Evolutionary conservation across 2,888 invertebrate genomes (phyloP).

Genomic region (Leucoma salicis): DNA sequence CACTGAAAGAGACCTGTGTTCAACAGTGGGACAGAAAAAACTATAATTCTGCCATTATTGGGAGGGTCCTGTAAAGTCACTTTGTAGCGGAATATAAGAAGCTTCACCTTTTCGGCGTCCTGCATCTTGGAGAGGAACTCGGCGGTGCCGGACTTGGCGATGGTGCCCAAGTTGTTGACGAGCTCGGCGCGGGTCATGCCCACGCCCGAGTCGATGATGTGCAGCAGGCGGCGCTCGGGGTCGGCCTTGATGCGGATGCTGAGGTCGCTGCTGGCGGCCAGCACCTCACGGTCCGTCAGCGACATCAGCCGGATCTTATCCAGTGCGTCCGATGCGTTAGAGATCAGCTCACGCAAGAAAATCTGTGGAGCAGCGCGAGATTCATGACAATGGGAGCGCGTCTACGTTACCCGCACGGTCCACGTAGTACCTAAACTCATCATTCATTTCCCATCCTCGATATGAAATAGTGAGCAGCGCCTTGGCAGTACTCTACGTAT

Average conservation of each 20-base stretch:
- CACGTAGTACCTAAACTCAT: too few relatives aligned
- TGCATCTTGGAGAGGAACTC: slow-evolving; percentile 97
- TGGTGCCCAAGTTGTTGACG: slow-evolving; percentile 97
- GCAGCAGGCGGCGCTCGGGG: slow-evolving; percentile 94
- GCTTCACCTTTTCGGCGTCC: slow-evolving; percentile 77
- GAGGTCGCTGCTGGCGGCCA: slow-evolving; percentile 91
- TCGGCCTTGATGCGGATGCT: slow-evolving; percentile 96
- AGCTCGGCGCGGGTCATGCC: slow-evolving; percentile 98
- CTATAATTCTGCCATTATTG: too few relatives aligned
- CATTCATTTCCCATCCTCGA: too few relatives aligned
- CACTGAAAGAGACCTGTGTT: too few relatives aligned
- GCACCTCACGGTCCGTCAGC: slow-evolving; percentile 91
- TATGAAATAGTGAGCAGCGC: too few relatives aligned
- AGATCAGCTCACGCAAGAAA: slow-evolving; percentile 98
- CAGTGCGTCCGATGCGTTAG: slow-evolving; percentile 99
- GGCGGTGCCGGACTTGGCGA: slow-evolving; percentile 98
- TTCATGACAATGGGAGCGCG: too few relatives aligned
- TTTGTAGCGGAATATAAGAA: too few relatives aligned
- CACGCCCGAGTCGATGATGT: slow-evolving; percentile 97
- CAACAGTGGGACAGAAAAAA: too few relatives aligned
- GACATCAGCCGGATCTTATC: slow-evolving; percentile 98
- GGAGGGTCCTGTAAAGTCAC: too few relatives aligned
- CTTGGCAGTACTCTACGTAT: too few relatives aligned
- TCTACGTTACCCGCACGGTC: too few relatives aligned
- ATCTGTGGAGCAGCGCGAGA: slow-evolving; percentile 86